A percentile compares a stretch with the other conserved stretches of the same genome.
phyloP scores from a whole-genome alignment of 2,888 invertebrate genomes.

The Oligia latruncula region DNA sequence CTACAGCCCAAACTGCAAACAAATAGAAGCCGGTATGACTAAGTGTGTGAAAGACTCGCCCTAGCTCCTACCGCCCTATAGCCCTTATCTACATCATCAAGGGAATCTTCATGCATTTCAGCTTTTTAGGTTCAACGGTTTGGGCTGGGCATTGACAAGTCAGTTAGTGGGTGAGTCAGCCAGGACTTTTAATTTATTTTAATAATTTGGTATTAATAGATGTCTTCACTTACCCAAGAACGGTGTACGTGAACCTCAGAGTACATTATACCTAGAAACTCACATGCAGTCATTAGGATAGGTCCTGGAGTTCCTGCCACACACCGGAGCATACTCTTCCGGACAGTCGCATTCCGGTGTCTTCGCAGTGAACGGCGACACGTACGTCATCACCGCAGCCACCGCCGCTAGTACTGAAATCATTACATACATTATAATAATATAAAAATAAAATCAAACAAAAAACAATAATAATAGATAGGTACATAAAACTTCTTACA shows the following conservation, averaged over 20 bases:
- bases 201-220: too few species aligned
- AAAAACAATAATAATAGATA: too few species aligned
- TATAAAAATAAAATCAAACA: too few species aligned
- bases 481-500: too few species aligned
- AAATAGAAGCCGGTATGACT: not conserved
- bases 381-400: not conserved
- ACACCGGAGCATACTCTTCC: constrained; percentile 15
- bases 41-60: not conserved
- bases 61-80: not conserved
- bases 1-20: constrained; percentile 27
- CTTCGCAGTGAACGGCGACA: not conserved
- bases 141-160: not conserved
- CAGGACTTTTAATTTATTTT: not conserved
- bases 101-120: not conserved
- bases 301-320: constrained; percentile 30
- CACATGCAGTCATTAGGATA: constrained; percentile 37
- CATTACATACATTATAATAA: not conserved
- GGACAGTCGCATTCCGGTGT: constrained; percentile 16
- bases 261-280: constrained; percentile 7
- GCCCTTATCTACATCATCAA: not conserved
- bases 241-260: not conserved
- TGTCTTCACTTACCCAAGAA: not conserved
- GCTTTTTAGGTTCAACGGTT: not conserved
- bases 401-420: constrained; percentile 22
- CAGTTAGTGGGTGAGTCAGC: too few species aligned